A percentile compares a stretch with the other conserved stretches of the same genome.
Evolutionary conservation across 30 jellyfish, hydroid and myxozoan species (phyloP).

Genomic region (Chrysaora quinquecirrha): DNA sequence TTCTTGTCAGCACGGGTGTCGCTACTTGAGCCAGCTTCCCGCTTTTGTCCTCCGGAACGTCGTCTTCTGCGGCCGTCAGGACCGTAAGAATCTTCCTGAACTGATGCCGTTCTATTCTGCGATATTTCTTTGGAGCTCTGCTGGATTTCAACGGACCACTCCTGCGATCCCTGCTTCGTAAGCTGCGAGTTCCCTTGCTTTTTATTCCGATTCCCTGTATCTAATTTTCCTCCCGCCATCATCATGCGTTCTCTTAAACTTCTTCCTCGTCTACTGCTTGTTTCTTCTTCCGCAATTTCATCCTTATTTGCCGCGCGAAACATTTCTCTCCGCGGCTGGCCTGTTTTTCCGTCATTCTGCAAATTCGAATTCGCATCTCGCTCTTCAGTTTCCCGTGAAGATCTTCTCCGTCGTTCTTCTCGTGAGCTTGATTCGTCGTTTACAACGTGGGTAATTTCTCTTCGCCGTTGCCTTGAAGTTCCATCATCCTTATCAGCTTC

Average conservation of each 20-base stretch:
- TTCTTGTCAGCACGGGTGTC: background rate
- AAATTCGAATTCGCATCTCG: no score
- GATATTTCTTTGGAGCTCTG: no score
- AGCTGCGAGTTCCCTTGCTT: background rate
- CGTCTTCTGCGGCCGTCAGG: constrained; percentile 7
- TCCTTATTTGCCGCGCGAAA: constrained; percentile 9
- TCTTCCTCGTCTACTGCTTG: background rate
- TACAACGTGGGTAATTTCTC: no score
- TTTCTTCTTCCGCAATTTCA: background rate
- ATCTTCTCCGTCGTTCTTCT: no score
- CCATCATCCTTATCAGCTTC: constrained; percentile 6
- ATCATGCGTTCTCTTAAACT: background rate
- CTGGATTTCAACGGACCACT: no score
- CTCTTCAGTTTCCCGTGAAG: no score
- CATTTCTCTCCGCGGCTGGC: no score
- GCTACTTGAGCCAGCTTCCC: background rate
- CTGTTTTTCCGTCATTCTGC: no score
- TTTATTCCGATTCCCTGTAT: background rate
- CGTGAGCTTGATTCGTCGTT: no score
- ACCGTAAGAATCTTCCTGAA: background rate
- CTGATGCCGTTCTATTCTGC: background rate
- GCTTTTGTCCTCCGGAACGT: constrained; percentile 5
- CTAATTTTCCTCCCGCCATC: background rate
- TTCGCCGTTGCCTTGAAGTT: no score
- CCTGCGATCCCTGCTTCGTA: background rate